These are phyloP conservation scores for Clistopyga incitator DNA, from an alignment of 2,888 invertebrate species.

Conservation along the genomic window DNA sequence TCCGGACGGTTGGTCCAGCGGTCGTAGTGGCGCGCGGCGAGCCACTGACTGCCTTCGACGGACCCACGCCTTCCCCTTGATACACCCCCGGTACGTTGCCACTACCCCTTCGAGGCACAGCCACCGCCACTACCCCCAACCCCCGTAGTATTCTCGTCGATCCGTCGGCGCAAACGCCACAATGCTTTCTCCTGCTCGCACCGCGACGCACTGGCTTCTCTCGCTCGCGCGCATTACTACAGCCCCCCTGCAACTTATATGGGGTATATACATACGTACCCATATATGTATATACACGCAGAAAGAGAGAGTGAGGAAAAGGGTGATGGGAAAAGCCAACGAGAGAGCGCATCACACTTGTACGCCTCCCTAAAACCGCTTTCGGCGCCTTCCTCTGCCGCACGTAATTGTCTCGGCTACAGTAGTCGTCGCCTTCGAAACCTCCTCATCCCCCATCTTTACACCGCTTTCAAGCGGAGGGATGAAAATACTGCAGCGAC, in stretches of 20 bases:
- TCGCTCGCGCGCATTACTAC: background rate
- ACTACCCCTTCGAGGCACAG: conserved; percentile 39
- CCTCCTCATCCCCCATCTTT: background rate
- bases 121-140: conserved; percentile 60
- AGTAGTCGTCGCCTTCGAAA: background rate
- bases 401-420: conserved; percentile 12
- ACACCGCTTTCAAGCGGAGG: background rate
- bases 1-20: conserved; percentile 54
- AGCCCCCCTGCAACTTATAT: background rate
- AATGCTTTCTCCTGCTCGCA: conserved; percentile 46
- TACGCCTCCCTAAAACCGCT: conserved; percentile 3
- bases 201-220: conserved; percentile 16
- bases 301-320: background rate
- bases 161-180: conserved; percentile 81
- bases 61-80: conserved; percentile 77
- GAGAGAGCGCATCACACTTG: conserved; percentile 17
- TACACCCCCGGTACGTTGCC: conserved; percentile 61
- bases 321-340: conserved; percentile 18
- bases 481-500: background rate
- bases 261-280: too few relatives aligned
- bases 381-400: conserved; percentile 5
- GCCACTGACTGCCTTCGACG: conserved; percentile 82
- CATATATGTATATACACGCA: too few relatives aligned
- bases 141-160: conserved; percentile 76
- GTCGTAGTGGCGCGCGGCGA: conserved; percentile 82